These are phyloP conservation scores for Xyrichtys novacula DNA, from an alignment of 2,797 vertebrate species.

Conservation along the genomic window DNA sequence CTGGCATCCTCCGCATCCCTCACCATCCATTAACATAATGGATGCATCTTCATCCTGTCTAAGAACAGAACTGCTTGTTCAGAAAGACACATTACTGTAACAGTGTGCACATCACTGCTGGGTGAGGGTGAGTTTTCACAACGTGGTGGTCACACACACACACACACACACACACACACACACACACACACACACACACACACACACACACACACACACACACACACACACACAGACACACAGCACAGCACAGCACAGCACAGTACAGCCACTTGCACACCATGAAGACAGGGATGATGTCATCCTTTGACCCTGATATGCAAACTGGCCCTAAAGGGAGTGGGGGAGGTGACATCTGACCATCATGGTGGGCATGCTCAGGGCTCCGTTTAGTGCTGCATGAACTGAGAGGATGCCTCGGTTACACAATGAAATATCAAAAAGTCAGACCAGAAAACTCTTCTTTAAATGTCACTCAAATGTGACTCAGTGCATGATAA, in stretches of 20 bases:
- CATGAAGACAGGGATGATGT: constrained; percentile 61
- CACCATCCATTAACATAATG: constrained; percentile 71
- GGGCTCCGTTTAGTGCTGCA: background rate
- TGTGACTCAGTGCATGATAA: background rate
- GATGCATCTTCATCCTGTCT: constrained; percentile 45
- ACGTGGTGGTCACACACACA: constrained; percentile 17
- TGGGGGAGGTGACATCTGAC: constrained; percentile 35
- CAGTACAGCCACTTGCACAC: no score
- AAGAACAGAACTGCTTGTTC: constrained; percentile 26
- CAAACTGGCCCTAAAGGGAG: constrained; percentile 36
- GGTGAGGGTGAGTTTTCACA: constrained; percentile 40
- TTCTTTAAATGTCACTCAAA: constrained; percentile 5
- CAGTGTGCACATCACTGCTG: constrained; percentile 25
- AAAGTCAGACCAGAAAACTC: background rate
- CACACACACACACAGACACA: constrained; percentile 20
- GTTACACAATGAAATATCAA: background rate
- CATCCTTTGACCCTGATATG: constrained; percentile 50
- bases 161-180: background rate
- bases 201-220: constrained; percentile 13
- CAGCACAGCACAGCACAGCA: no score
- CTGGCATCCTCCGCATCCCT: constrained; percentile 26
- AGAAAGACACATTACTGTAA: constrained; percentile 46
- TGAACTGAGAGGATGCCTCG: background rate
- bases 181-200: constrained; percentile 25
- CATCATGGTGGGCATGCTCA: constrained; percentile 4